Percentiles rank a stretch among this genome's conserved stretches.
phyloP scores from a whole-genome alignment of 2,797 vertebrate genomes.

The Sebastiscus albofasciatus region DNA sequence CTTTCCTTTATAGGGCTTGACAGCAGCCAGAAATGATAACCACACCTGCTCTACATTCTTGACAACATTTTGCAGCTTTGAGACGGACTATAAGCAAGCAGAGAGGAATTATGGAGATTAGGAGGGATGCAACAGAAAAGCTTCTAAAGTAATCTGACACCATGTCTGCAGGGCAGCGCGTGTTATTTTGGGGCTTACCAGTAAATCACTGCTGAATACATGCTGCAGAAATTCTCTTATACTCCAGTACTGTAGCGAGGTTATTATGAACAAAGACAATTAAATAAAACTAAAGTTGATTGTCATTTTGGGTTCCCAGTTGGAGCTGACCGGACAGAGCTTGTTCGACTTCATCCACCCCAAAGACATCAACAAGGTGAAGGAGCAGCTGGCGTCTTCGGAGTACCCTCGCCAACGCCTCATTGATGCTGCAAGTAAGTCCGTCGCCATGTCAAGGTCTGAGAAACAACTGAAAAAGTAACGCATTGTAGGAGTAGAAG shows the following conservation, averaged over 20 bases:
- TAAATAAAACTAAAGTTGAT: not conserved
- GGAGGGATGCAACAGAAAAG: not conserved
- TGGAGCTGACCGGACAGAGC: slow-evolving; percentile 95
- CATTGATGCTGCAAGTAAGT: slow-evolving; percentile 93
- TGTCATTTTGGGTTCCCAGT: slow-evolving; percentile 71
- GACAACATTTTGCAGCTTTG: slow-evolving; percentile 17
- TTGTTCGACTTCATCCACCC: slow-evolving; percentile 96
- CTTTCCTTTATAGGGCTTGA: not conserved
- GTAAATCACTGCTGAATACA: not conserved
- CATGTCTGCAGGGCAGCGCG: slow-evolving; percentile 1
- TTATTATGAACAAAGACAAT: not conserved
- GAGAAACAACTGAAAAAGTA: not conserved
- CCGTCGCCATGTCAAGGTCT: not conserved
- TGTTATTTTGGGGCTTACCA: not conserved
- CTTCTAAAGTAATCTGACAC: slow-evolving; percentile 16
- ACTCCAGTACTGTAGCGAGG: not conserved
- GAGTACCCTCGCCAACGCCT: slow-evolving; percentile 90
- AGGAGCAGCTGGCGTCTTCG: slow-evolving; percentile 94
- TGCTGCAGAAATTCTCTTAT: not conserved
- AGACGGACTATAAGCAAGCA: not conserved
- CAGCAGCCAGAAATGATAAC: not conserved
- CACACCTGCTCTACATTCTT: slow-evolving; percentile 30
- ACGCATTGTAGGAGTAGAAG: not conserved
- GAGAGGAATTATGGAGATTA: not conserved
- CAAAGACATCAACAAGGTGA: slow-evolving; percentile 98